A percentile compares a stretch with the other conserved stretches of the same genome.
These are phyloP conservation scores for Bombyx mori DNA, from an alignment of 1,140 invertebrate species.

Conservation along the genomic window ASM3026992v2 NC_085129.1:8624501-8625000, in stretches of 20 bases:
- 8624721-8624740: too few species aligned
- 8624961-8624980: slow-evolving; percentile 93
- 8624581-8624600: neutral
- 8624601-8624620: slow-evolving; percentile 18
- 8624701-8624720: too few species aligned
- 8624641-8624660: slow-evolving; percentile 35
- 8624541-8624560: neutral
- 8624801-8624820: neutral
- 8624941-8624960: slow-evolving; percentile 91
- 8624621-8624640: slow-evolving; percentile 53
- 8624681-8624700: neutral
- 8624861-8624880: slow-evolving; percentile 93
- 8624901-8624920: slow-evolving; percentile 86
- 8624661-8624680: too few species aligned
- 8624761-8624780: neutral
- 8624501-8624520: too few species aligned
- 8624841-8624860: slow-evolving; percentile 76
- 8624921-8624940: slow-evolving; percentile 90
- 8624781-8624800: neutral
- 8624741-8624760: too few species aligned
- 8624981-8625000: slow-evolving; percentile 87
- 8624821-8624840: slow-evolving; percentile 25
- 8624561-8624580: neutral
- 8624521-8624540: slow-evolving; percentile 3
- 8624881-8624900: slow-evolving; percentile 84